Conservation (phyloP, 2,113 vertebrate species). For the Entelurus aequoreus region DNA sequence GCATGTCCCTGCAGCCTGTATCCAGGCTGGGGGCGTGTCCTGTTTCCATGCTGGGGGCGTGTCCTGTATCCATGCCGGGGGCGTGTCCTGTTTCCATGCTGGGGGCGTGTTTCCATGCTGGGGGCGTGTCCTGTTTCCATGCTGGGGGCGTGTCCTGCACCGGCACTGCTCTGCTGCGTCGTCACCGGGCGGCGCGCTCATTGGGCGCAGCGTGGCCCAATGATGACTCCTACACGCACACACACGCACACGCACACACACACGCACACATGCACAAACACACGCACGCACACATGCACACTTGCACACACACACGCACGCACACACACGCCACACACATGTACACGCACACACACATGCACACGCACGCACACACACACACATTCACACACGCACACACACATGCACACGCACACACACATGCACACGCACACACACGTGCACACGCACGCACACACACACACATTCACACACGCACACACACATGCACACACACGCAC, state of each 20-base stretch:
- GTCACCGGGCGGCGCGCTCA: constrained; percentile 59
- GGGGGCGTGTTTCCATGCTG: constrained; percentile 75
- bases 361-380: too few relatives aligned
- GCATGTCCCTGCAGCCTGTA: constrained; percentile 66
- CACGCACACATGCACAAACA: too few relatives aligned
- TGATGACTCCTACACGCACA: constrained; percentile 22
- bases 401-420: too few relatives aligned
- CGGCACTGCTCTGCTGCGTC: constrained; percentile 57
- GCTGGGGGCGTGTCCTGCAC: constrained; percentile 73
- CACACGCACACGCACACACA: constrained; percentile 11
- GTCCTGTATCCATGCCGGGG: constrained; percentile 55
- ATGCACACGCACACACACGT: too few relatives aligned
- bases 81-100: constrained; percentile 75
- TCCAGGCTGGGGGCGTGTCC: constrained; percentile 77
- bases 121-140: constrained; percentile 69
- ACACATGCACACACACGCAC: too few relatives aligned
- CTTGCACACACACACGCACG: too few relatives aligned
- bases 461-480: too few relatives aligned
- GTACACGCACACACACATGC: too few relatives aligned
- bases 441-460: too few relatives aligned
- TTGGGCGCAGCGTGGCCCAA: constrained; percentile 58
- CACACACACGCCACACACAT: too few relatives aligned
- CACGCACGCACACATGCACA: too few relatives aligned
- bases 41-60: constrained; percentile 72
- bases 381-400: too few relatives aligned